A percentile compares a stretch with the other conserved stretches of the same genome.
These are phyloP conservation scores for Megaceryle maxima DNA, from an alignment of 2,113 vertebrate genomes.

Conservation along the genomic window DNA sequence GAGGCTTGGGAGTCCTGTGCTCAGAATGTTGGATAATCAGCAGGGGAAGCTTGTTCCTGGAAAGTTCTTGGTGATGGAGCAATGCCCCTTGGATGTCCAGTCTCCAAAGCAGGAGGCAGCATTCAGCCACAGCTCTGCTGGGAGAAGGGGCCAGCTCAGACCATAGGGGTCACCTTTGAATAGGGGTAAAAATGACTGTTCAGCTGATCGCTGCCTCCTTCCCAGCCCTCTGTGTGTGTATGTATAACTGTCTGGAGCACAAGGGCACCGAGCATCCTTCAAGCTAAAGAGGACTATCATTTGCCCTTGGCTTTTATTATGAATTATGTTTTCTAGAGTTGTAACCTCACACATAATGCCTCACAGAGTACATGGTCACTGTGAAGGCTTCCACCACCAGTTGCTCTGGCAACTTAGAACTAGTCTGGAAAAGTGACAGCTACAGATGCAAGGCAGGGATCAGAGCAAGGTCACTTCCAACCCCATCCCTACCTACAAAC, in stretches of 20 bases:
- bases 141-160: background rate
- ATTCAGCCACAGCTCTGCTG: background rate
- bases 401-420: background rate
- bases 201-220: background rate
- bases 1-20: background rate
- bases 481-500: fast-evolving
- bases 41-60: background rate
- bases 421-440: background rate
- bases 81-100: background rate
- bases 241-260: background rate
- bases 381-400: background rate
- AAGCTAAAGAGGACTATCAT: background rate
- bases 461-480: background rate
- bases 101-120: background rate
- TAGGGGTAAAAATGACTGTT: background rate
- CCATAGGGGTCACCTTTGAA: background rate
- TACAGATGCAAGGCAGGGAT: background rate
- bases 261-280: background rate
- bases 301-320: background rate
- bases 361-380: background rate
- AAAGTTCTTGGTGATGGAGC: background rate
- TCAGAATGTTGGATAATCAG: background rate
- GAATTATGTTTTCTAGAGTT: background rate
- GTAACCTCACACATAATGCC: background rate
- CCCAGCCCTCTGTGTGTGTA: background rate